These are phyloP conservation scores for Melopsittacus undulatus DNA, from an alignment of 2,797 vertebrate genomes.

Conservation along the genomic window DNA sequence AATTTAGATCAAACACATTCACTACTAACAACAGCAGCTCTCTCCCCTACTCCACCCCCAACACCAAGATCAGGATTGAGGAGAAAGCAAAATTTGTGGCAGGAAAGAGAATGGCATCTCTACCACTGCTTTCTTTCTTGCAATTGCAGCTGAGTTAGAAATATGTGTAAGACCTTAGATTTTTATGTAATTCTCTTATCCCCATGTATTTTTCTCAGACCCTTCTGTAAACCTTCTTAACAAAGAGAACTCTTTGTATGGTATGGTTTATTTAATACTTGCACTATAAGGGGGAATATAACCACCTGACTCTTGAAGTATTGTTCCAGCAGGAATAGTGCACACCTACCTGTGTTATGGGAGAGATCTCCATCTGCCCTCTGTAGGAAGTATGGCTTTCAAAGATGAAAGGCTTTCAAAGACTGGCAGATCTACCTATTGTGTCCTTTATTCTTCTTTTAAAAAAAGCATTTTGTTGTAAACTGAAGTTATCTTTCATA, in stretches of 20 bases:
- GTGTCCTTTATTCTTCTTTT: neutral
- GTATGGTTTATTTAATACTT: neutral
- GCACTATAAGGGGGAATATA: neutral
- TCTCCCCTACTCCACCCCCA: accelerated
- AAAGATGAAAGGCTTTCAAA: neutral
- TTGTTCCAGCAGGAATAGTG: neutral
- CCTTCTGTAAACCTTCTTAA: neutral
- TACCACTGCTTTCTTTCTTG: neutral
- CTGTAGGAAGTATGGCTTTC: neutral
- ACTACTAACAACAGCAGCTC: neutral
- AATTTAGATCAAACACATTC: neutral
- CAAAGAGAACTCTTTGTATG: neutral
- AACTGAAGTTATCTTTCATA: neutral
- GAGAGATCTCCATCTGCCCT: neutral
- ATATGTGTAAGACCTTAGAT: neutral
- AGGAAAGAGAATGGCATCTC: neutral
- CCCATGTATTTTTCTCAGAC: neutral
- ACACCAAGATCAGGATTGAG: neutral
- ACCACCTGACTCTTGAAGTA: neutral
- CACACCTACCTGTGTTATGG: neutral
- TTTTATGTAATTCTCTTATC: neutral
- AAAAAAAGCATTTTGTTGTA: neutral
- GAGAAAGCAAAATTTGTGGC: neutral
- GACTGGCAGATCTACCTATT: neutral
- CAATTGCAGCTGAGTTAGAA: neutral